These are phyloP conservation scores for Porites divaricata DNA, from an alignment of 92 coral and sea anemone genomes.

Conservation along the genomic window DNA sequence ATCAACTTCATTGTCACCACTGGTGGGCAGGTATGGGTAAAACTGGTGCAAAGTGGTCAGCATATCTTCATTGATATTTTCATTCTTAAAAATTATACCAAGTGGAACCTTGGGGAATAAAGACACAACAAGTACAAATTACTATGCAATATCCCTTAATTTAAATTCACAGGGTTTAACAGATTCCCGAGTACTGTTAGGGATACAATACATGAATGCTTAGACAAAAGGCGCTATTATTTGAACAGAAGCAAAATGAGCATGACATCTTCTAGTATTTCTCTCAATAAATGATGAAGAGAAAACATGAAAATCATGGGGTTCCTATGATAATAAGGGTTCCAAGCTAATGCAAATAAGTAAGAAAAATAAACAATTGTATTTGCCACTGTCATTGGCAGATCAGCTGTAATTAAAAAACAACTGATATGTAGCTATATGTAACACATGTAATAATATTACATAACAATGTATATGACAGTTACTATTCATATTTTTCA, in stretches of 20 bases:
- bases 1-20: constrained; percentile 26
- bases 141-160: constrained; percentile 14
- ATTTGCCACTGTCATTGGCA: constrained; percentile 19
- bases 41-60: constrained; percentile 42
- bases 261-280: constrained; percentile 22
- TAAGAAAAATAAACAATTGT: constrained; percentile 19
- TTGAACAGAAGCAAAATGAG: constrained; percentile 16
- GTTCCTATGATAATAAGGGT: constrained; percentile 20
- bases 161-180: constrained; percentile 19
- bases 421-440: constrained; percentile 1
- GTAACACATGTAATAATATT: constrained; percentile 13
- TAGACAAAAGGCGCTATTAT: constrained; percentile 14
- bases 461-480: constrained; percentile 16
- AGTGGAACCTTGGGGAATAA: no score
- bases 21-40: constrained; percentile 48
- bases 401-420: constrained; percentile 20
- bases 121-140: constrained; percentile 11
- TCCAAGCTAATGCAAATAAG: constrained; percentile 26
- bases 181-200: constrained; percentile 13
- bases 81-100: not conserved
- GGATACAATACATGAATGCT: constrained; percentile 25
- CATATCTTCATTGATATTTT: constrained; percentile 37
- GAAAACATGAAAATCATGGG: constrained; percentile 23
- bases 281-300: constrained; percentile 13
- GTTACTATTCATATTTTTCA: constrained; percentile 20